A percentile compares a stretch with the other conserved stretches of the same genome.
Conservation (phyloP, 2,113 vertebrate genomes). For the Capreolus pygargus region DNA sequence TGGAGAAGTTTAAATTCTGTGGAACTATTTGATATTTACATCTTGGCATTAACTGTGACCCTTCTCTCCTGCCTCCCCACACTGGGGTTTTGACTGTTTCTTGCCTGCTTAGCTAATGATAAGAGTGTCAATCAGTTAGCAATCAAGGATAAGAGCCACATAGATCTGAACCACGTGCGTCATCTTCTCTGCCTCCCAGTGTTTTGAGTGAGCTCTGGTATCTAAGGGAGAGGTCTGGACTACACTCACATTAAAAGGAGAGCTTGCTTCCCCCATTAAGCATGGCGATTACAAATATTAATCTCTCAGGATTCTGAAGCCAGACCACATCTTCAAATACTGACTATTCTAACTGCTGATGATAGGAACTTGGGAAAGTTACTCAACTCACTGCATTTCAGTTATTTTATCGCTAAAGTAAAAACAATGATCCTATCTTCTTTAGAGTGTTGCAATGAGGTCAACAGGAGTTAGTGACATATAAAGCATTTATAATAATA, state of each 20-base stretch:
- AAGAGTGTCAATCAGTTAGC: background rate
- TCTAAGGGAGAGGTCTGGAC: background rate
- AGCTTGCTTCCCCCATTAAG: background rate
- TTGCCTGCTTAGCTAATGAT: background rate
- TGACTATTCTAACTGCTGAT: background rate
- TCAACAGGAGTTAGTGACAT: background rate
- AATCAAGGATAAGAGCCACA: background rate
- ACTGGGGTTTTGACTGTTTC: background rate
- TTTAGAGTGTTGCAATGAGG: background rate
- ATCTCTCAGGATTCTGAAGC: background rate
- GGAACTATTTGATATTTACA: background rate
- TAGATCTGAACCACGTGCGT: rapidly evolving
- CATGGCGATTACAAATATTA: background rate
- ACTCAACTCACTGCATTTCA: background rate
- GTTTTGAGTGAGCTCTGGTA: background rate
- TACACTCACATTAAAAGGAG: background rate
- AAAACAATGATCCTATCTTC: background rate
- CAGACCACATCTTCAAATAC: background rate
- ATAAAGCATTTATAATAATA: background rate
- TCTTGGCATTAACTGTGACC: background rate
- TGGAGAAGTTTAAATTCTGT: background rate
- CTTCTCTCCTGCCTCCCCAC: background rate
- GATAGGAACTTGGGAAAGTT: background rate
- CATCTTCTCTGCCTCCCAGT: too few relatives aligned
- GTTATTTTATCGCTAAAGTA: background rate